Evolutionary conservation across 2,113 vertebrate genomes (phyloP).

Genomic region (Triplophysa siluroides): DNA sequence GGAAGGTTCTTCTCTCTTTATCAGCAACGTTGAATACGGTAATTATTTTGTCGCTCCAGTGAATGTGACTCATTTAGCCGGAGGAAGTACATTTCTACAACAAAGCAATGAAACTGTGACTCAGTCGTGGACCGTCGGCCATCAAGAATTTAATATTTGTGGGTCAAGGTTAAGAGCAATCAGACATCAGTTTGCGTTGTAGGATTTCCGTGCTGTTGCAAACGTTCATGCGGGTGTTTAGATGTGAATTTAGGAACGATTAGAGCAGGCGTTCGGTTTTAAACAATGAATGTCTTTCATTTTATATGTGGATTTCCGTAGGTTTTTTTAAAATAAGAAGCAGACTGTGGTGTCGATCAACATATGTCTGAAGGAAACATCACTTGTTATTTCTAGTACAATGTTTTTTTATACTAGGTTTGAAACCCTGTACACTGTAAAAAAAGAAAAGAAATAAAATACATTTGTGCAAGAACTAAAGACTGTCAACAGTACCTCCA

Average conservation of each 20-base stretch:
- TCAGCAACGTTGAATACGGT: conserved; percentile 29
- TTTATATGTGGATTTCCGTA: not conserved
- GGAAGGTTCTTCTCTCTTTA: conserved; percentile 13
- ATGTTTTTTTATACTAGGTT: not conserved
- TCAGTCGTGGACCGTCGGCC: not conserved
- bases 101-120: not conserved
- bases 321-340: not conserved
- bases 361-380: not conserved
- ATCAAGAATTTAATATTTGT: conserved; percentile 8
- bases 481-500: not conserved
- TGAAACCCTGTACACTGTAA: not conserved
- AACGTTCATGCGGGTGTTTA: not conserved
- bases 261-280: not conserved
- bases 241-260: not conserved
- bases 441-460: no score
- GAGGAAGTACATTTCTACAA: conserved; percentile 34
- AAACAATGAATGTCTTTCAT: not conserved
- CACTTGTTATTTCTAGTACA: no score
- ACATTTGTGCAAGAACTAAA: no score
- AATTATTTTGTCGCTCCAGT: conserved; percentile 46
- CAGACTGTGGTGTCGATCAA: not conserved
- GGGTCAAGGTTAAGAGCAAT: conserved; percentile 23
- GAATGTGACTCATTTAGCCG: conserved; percentile 40
- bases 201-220: not conserved
- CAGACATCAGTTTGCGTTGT: not conserved